Percentiles rank a stretch among this genome's conserved stretches.
phyloP scores from a whole-genome alignment of 2,797 vertebrate genomes.

The Centropyge bicolor region DNA sequence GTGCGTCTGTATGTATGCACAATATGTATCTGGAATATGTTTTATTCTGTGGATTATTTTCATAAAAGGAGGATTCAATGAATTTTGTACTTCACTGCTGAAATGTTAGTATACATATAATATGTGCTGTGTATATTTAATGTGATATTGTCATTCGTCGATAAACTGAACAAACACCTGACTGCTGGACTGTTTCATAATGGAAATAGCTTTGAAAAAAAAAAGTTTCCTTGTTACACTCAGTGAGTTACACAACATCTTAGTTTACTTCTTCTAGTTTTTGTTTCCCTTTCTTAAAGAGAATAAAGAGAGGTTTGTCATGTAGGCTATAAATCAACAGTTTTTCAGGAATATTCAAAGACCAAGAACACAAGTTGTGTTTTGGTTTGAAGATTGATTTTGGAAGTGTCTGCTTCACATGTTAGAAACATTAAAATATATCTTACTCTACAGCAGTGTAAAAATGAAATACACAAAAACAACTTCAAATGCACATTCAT shows the following conservation, averaged over 20 bases:
- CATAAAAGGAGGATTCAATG: constrained; percentile 15
- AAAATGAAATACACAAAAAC: constrained; percentile 10
- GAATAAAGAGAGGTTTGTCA: background rate
- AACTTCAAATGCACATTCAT: constrained; percentile 31
- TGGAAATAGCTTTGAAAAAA: background rate
- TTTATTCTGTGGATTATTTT: constrained; percentile 8
- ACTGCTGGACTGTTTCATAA: background rate
- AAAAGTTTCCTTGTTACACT: background rate
- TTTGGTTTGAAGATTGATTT: constrained; percentile 1
- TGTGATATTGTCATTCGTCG: constrained; percentile 1
- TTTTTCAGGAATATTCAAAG: background rate
- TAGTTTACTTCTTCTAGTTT: background rate
- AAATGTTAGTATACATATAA: background rate
- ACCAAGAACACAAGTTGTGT: background rate
- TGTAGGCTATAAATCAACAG: background rate
- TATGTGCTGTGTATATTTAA: background rate
- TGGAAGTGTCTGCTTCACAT: background rate
- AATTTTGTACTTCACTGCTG: constrained; percentile 18
- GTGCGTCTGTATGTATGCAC: background rate
- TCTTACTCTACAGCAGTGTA: background rate
- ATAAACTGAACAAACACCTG: background rate
- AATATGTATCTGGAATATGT: background rate
- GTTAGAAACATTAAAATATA: background rate
- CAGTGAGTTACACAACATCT: background rate
- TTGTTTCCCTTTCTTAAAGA: background rate